A percentile compares a stretch with the other conserved stretches of the same genome.
These are phyloP conservation scores for Camptogramma bilineatum DNA, from an alignment of 2,888 invertebrate species.

Conservation along the genomic window DNA sequence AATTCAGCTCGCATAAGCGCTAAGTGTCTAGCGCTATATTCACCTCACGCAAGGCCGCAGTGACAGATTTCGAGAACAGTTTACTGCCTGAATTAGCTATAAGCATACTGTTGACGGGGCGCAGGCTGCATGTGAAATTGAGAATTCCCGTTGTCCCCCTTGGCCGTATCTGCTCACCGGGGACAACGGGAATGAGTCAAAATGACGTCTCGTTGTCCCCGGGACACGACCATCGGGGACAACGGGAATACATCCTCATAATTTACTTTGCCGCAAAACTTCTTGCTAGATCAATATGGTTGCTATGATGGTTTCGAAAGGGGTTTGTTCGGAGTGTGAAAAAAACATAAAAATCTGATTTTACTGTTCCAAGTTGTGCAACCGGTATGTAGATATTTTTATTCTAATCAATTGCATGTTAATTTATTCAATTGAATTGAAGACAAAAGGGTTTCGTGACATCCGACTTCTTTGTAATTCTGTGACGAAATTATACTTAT, in stretches of 20 bases:
- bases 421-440: slow-evolving; percentile 17
- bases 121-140: too few species aligned
- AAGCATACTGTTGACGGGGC: too few species aligned
- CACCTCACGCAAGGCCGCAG: too few species aligned
- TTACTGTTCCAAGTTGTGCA: slow-evolving; percentile 21
- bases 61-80: too few species aligned
- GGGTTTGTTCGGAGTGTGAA: slow-evolving; percentile 27
- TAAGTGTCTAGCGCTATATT: too few species aligned
- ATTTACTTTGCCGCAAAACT: background rate
- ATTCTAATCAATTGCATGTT: slow-evolving; percentile 13
- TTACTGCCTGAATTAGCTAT: too few species aligned
- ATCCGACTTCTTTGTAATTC: background rate
- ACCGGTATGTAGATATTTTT: slow-evolving; percentile 19
- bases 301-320: slow-evolving; percentile 4
- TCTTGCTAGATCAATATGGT: slow-evolving; percentile 27
- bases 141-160: too few species aligned
- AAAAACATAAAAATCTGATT: slow-evolving; percentile 35
- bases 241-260: too few species aligned
- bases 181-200: too few species aligned
- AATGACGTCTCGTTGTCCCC: too few species aligned
- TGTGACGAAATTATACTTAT: background rate
- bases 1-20: too few species aligned
- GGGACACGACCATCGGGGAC: background rate
- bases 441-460: background rate
- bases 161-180: too few species aligned